Evolutionary conservation across 2,797 vertebrate species (phyloP).

Genomic region (Brotogeris chrysoptera): DNA sequence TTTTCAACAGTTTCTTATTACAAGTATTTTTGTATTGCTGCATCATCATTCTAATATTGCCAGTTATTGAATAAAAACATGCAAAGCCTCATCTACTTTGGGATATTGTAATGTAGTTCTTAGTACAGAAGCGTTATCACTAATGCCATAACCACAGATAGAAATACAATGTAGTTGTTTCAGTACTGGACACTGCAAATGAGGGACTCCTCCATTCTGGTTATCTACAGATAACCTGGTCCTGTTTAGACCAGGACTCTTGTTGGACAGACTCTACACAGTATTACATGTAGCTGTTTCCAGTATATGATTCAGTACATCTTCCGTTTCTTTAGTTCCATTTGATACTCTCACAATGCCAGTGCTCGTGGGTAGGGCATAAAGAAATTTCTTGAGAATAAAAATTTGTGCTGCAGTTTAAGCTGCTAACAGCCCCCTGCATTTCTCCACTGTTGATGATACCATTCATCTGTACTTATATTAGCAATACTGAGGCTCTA

Average conservation of each 20-base stretch:
- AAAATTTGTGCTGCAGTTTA: neutral
- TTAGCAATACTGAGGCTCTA: neutral
- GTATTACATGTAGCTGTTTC: neutral
- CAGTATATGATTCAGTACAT: neutral
- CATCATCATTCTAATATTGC: neutral
- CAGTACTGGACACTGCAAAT: neutral
- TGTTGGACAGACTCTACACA: neutral
- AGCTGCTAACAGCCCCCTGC: neutral
- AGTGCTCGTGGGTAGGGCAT: neutral
- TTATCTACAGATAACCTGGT: neutral
- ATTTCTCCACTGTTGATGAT: neutral
- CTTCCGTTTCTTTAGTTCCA: neutral
- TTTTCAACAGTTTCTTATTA: neutral
- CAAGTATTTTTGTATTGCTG: neutral
- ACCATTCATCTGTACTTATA: neutral
- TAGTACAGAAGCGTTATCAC: neutral
- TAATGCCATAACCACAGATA: neutral
- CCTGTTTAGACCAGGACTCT: neutral
- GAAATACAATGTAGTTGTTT: neutral
- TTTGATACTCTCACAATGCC: neutral
- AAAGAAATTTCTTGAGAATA: neutral
- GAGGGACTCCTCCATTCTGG: neutral
- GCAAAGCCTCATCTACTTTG: neutral
- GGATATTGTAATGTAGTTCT: neutral
- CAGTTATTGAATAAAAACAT: neutral